Conservation (phyloP, 2,888 invertebrate genomes). For the Hypomecis atomaria region DNA sequence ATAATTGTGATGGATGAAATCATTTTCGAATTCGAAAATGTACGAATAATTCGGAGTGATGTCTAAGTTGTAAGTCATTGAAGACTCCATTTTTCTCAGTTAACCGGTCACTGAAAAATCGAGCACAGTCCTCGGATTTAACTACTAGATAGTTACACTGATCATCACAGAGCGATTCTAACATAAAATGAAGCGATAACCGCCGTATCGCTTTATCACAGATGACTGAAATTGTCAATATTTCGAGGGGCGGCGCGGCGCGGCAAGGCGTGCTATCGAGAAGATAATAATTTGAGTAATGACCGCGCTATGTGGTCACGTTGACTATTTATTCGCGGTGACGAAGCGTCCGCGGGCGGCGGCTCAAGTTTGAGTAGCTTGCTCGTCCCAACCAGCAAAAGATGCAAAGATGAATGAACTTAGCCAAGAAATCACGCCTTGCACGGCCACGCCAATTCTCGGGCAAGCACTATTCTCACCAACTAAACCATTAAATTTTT, state of each 20-base stretch:
- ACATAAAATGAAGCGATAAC: conserved; percentile 73
- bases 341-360: conserved; percentile 70
- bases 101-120: conserved; percentile 53
- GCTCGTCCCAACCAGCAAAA: conserved; percentile 61
- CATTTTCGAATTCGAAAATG: conserved; percentile 97
- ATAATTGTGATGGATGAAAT: conserved; percentile 95
- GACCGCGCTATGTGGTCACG: conserved; percentile 63
- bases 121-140: conserved; percentile 53
- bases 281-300: conserved; percentile 66
- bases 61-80: conserved; percentile 81
- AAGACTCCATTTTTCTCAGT: conserved; percentile 66
- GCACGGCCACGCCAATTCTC: conserved; percentile 62
- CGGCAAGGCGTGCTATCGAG: conserved; percentile 64
- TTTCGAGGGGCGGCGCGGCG: conserved; percentile 50
- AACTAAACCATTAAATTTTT: too few relatives aligned
- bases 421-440: conserved; percentile 51
- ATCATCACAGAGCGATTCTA: conserved; percentile 77
- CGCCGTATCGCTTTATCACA: conserved; percentile 76
- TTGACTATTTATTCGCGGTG: conserved; percentile 74
- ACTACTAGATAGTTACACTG: conserved; percentile 63
- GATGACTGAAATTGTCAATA: conserved; percentile 73
- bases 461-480: too few relatives aligned
- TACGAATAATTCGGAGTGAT: conserved; percentile 95
- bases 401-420: conserved; percentile 68
- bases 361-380: conserved; percentile 57